phyloP scores from a whole-genome alignment of 2,113 vertebrate genomes.

The Muntiacus reevesi region DNA sequence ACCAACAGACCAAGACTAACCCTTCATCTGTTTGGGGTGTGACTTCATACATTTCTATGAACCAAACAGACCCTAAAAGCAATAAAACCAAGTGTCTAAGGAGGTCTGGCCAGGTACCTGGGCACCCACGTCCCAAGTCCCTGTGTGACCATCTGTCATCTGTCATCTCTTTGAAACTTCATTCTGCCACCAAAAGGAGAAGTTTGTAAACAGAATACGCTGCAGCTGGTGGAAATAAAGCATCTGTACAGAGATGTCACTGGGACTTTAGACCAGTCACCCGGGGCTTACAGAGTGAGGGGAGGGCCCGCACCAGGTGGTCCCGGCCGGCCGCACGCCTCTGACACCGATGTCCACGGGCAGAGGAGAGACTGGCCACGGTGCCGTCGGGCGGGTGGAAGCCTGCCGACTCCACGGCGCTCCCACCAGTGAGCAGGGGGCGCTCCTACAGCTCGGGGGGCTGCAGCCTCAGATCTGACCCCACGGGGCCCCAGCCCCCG shows the following conservation, averaged over 20 bases:
- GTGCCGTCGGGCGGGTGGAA: rapidly evolving
- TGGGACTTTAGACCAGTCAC: background rate
- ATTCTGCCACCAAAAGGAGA: background rate
- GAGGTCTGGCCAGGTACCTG: no score
- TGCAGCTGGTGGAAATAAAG: background rate
- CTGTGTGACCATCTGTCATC: background rate
- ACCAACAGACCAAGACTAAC: conserved; percentile 46
- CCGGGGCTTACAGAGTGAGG: background rate
- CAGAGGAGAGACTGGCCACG: rapidly evolving
- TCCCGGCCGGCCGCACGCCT: background rate
- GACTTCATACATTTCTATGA: conserved; percentile 1
- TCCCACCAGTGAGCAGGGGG: background rate
- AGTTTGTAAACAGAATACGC: background rate
- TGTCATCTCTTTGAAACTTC: background rate
- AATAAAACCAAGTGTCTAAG: background rate
- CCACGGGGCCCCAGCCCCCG: background rate
- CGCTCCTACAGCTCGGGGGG: background rate
- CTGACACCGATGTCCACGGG: rapidly evolving
- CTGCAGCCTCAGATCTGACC: background rate
- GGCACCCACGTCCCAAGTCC: background rate
- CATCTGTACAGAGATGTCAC: background rate
- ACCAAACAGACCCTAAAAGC: background rate
- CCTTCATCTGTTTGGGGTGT: background rate
- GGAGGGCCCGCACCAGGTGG: background rate
- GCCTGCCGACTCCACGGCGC: no score